Evolutionary conservation across 2,113 vertebrate species (phyloP).

Genomic region (Oreamnos americanus): DNA sequence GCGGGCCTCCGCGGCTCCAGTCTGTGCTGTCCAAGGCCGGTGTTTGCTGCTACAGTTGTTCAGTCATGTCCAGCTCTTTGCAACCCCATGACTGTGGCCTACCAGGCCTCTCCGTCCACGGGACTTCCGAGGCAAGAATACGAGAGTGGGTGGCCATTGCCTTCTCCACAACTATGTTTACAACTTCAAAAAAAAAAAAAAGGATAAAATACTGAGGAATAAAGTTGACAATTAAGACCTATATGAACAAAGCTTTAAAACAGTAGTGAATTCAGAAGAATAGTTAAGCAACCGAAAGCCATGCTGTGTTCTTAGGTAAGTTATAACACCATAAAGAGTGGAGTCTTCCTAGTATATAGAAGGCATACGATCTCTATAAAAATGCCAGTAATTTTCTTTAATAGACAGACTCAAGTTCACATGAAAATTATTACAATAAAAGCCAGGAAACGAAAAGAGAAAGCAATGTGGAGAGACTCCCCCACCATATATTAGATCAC

Average conservation of each 20-base stretch:
- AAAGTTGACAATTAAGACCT: not conserved
- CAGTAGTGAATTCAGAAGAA: not conserved
- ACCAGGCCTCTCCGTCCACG: not conserved
- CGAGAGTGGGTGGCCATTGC: not conserved
- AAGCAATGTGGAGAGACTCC: not conserved
- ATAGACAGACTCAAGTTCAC: not conserved
- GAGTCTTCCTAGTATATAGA: not conserved
- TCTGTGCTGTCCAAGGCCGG: too few relatives aligned
- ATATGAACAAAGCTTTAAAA: not conserved
- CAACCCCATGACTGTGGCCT: not conserved
- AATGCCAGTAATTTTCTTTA: not conserved
- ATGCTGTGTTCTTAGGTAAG: not conserved
- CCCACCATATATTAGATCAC: not conserved
- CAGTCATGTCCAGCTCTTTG: not conserved
- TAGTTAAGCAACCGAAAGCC: not conserved
- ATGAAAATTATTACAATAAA: not conserved
- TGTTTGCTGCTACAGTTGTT: accelerated
- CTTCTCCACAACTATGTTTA: not conserved
- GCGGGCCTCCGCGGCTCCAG: not conserved
- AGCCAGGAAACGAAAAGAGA: not conserved
- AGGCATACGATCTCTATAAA: not conserved
- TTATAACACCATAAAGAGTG: not conserved
- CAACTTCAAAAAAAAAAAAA: too few relatives aligned
- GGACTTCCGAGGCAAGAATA: not conserved
- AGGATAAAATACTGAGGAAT: not conserved